A percentile compares a stretch with the other conserved stretches of the same genome.
Evolutionary conservation across 2,797 vertebrate genomes (phyloP).

Genomic region (Cynopterus sphinx): DNA sequence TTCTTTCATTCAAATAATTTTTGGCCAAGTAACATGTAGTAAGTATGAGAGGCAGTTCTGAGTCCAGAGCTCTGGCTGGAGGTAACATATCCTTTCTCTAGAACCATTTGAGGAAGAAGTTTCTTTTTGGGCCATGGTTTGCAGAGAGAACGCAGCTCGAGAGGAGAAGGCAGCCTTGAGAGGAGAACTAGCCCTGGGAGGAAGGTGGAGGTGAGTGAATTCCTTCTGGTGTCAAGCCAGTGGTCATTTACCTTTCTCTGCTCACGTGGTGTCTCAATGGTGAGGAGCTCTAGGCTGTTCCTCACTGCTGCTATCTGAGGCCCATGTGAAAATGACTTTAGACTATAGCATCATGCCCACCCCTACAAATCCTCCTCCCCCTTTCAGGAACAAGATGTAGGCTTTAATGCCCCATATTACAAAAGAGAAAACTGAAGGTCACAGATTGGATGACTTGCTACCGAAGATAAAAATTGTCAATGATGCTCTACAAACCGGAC

Average conservation of each 20-base stretch:
- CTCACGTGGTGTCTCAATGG: not conserved
- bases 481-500: not conserved
- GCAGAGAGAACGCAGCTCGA: not conserved
- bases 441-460: not conserved
- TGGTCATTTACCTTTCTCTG: not conserved
- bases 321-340: not conserved
- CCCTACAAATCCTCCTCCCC: rapidly evolving
- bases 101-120: not conserved
- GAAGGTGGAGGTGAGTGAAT: rapidly evolving
- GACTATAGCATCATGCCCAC: rapidly evolving
- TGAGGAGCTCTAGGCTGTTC: not conserved
- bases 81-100: not conserved
- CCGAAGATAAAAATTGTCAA: not conserved
- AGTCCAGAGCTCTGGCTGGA: not conserved
- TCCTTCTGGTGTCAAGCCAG: rapidly evolving
- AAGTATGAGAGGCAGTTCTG: not conserved
- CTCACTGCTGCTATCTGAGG: not conserved
- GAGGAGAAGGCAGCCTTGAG: not conserved
- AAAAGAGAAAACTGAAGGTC: not conserved
- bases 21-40: not conserved
- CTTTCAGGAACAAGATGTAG: not conserved
- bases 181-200: too few relatives aligned
- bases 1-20: not conserved
- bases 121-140: not conserved
- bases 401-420: not conserved